These are phyloP conservation scores for Lepisosteus osseus DNA, from an alignment of 2,113 vertebrate species.

Conservation along the genomic window DNA sequence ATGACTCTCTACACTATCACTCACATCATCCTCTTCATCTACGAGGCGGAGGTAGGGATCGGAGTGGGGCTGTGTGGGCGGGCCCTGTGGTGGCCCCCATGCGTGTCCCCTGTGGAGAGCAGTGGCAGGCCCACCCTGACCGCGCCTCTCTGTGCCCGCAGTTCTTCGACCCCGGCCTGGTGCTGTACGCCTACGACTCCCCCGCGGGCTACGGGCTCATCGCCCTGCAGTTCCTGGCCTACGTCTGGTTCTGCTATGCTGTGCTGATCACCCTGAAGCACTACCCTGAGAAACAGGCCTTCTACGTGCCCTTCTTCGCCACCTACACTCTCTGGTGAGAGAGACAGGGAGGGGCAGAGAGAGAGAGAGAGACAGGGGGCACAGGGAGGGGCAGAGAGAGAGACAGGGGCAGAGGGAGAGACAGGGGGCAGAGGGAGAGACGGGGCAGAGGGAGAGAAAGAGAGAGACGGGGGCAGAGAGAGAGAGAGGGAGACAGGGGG, in stretches of 20 bases:
- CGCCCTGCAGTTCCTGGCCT: conserved; percentile 82
- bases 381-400: too few relatives aligned
- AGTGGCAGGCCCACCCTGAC: too few relatives aligned
- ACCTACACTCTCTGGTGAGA: conserved; percentile 88
- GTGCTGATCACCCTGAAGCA: conserved; percentile 84
- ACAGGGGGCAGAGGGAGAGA: too few relatives aligned
- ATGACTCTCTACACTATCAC: conserved; percentile 92
- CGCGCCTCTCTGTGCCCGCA: conserved; percentile 37
- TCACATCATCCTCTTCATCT: conserved; percentile 85
- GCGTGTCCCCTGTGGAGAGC: too few relatives aligned
- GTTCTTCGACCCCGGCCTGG: conserved; percentile 90
- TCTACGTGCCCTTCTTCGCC: conserved; percentile 88
- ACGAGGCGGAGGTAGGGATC: conserved; percentile 79
- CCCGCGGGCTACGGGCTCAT: conserved; percentile 86
- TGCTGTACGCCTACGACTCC: conserved; percentile 86
- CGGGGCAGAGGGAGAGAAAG: too few relatives aligned
- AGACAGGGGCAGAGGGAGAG: too few relatives aligned
- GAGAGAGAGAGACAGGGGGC: too few relatives aligned
- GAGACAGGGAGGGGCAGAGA: neutral
- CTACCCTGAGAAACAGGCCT: conserved; percentile 85
- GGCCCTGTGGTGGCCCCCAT: too few relatives aligned
- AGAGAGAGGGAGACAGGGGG: too few relatives aligned
- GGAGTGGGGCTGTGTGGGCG: neutral
- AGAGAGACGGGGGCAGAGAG: too few relatives aligned
- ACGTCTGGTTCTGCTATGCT: conserved; percentile 89